Percentiles rank a stretch among this genome's conserved stretches.
Conservation (phyloP, 2,888 invertebrate genomes). For the Drosophila koepferae region DNA sequence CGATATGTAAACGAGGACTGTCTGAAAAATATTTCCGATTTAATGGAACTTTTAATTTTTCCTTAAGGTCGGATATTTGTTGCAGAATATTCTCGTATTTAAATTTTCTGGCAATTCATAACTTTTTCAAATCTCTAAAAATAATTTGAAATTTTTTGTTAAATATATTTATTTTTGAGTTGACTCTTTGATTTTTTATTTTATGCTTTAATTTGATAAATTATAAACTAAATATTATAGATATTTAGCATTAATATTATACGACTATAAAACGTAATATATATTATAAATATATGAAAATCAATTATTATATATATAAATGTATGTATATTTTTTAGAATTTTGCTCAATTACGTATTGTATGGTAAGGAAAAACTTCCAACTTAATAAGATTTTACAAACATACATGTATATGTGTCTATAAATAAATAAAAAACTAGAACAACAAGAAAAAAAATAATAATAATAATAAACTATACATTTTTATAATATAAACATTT, state of each 20-base stretch:
- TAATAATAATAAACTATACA: not conserved
- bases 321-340: conserved; percentile 3
- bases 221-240: no score
- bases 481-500: not conserved
- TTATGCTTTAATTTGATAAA: not conserved
- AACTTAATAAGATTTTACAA: not conserved
- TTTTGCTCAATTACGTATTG: not conserved
- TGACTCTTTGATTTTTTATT: not conserved
- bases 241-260: no score
- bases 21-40: not conserved
- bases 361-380: not conserved
- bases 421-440: not conserved
- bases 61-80: no score
- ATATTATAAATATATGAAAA: not conserved
- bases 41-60: not conserved
- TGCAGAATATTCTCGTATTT: not conserved
- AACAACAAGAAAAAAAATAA: not conserved
- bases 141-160: not conserved
- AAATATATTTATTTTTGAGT: not conserved
- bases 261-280: not conserved
- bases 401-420: not conserved
- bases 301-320: not conserved
- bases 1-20: not conserved
- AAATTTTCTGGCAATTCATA: not conserved
- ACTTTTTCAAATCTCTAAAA: no score